Evolutionary conservation across 2,888 invertebrate species (phyloP).

Genomic region (Phalangium opilio): DNA sequence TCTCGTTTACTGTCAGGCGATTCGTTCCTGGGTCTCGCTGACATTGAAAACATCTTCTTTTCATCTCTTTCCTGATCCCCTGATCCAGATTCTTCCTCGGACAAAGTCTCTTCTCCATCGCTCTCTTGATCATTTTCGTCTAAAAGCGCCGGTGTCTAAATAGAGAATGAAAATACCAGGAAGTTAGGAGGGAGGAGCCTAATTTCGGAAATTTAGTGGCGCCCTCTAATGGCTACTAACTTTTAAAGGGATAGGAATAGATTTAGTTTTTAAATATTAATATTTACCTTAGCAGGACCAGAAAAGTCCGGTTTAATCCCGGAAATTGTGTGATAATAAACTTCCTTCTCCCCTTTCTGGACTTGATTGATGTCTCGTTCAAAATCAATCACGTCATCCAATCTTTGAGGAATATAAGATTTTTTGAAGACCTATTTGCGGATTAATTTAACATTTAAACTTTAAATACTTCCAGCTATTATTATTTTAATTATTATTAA

Average conservation of each 20-base stretch:
- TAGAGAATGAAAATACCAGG: too few relatives aligned
- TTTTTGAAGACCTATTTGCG: conserved; percentile 64
- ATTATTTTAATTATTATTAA: too few relatives aligned
- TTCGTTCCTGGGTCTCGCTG: conserved; percentile 33
- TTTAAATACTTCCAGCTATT: too few relatives aligned
- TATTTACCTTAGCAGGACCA: conserved; percentile 47
- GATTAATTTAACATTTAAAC: too few relatives aligned
- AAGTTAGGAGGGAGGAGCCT: too few relatives aligned
- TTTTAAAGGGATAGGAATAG: too few relatives aligned
- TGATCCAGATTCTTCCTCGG: too few relatives aligned
- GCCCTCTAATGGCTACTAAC: too few relatives aligned
- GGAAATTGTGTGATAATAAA: conserved; percentile 71
- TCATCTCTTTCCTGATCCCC: conserved; percentile 33
- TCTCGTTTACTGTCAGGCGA: conserved; percentile 39
- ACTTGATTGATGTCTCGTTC: conserved; percentile 71
- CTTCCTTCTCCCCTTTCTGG: conserved; percentile 50
- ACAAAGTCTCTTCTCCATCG: conserved; percentile 7
- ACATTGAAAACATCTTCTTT: conserved; percentile 19
- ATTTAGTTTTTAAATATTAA: conserved; percentile 33
- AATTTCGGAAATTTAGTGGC: too few relatives aligned
- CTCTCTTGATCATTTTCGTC: conserved; percentile 21
- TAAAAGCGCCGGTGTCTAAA: conserved; percentile 15
- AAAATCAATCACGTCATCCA: conserved; percentile 70
- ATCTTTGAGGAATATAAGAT: conserved; percentile 78
- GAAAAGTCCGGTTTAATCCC: conserved; percentile 66